Evolutionary conservation across 1,140 invertebrate genomes (phyloP).

Genomic region (Myzus persicae): DNA sequence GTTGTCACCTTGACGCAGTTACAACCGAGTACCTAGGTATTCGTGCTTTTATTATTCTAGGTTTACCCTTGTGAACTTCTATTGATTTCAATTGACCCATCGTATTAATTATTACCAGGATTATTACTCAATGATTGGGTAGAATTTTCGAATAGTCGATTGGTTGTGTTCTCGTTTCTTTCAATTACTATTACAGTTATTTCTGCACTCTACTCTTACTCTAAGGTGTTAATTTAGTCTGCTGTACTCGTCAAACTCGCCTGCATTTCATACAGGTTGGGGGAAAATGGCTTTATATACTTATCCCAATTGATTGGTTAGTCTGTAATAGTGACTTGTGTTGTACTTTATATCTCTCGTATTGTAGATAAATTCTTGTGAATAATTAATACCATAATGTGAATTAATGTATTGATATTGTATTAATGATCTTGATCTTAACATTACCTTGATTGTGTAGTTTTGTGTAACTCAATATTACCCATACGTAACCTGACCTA

Average conservation of each 20-base stretch:
- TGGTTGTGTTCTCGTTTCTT: background rate
- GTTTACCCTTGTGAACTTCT: background rate
- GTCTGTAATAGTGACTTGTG: too few relatives aligned
- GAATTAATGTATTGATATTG: background rate
- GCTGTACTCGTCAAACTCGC: background rate
- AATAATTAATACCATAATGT: background rate
- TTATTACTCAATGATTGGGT: background rate
- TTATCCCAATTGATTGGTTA: too few relatives aligned
- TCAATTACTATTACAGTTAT: background rate
- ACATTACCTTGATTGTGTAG: background rate
- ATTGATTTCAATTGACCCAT: background rate
- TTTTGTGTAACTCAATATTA: background rate
- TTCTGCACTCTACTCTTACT: background rate
- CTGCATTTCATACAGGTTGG: background rate
- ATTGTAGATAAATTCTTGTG: background rate
- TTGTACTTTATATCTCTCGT: background rate
- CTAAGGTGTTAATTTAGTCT: background rate
- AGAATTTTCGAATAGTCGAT: background rate
- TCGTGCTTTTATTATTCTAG: background rate
- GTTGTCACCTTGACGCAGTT: background rate
- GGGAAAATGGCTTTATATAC: too few relatives aligned
- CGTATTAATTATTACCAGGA: background rate
- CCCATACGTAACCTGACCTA: background rate
- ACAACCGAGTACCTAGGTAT: background rate
- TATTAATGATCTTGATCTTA: background rate